These are phyloP conservation scores for Lagria hirta DNA, from an alignment of 2,888 invertebrate species.

Conservation along the genomic window DNA sequence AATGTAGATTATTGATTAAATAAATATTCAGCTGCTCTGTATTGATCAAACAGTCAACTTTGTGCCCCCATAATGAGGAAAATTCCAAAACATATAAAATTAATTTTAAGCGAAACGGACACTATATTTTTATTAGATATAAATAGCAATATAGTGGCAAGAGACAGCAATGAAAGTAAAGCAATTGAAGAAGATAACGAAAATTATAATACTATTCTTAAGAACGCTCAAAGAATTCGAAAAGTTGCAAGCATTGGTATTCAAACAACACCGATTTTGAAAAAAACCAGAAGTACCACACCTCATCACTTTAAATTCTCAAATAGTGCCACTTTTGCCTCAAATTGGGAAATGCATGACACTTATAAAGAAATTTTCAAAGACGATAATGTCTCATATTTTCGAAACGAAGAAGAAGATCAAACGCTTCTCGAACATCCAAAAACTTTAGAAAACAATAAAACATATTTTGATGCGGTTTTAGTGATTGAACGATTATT, in stretches of 20 bases:
- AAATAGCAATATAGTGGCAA: slow-evolving; percentile 63
- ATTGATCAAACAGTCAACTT: slow-evolving; percentile 9
- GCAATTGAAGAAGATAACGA: slow-evolving; percentile 64
- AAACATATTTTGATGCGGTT: slow-evolving; percentile 62
- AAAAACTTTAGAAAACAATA: slow-evolving; percentile 44
- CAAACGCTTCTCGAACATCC: too few relatives aligned
- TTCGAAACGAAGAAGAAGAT: slow-evolving; percentile 4
- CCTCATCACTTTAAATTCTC: slow-evolving; percentile 52
- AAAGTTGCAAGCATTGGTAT: slow-evolving; percentile 67
- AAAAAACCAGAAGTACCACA: slow-evolving; percentile 66
- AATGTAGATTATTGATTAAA: too few relatives aligned
- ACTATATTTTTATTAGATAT: slow-evolving; percentile 66
- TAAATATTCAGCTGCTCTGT: too few relatives aligned
- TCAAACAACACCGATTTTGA: slow-evolving; percentile 65
- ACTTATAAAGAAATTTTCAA: slow-evolving; percentile 58
- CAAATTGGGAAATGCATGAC: slow-evolving; percentile 78
- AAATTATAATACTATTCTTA: slow-evolving; percentile 67
- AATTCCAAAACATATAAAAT: slow-evolving; percentile 61
- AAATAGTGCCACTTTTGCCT: slow-evolving; percentile 68
- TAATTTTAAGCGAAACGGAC: slow-evolving; percentile 68
- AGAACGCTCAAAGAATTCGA: slow-evolving; percentile 67
- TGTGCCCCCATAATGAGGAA: slow-evolving; percentile 7
- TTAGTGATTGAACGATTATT: slow-evolving; percentile 71
- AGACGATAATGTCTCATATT: neutral
- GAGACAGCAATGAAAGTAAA: slow-evolving; percentile 59